phyloP scores from a whole-genome alignment of 2,113 vertebrate species.

The Gnathonemus longibarbis region DNA sequence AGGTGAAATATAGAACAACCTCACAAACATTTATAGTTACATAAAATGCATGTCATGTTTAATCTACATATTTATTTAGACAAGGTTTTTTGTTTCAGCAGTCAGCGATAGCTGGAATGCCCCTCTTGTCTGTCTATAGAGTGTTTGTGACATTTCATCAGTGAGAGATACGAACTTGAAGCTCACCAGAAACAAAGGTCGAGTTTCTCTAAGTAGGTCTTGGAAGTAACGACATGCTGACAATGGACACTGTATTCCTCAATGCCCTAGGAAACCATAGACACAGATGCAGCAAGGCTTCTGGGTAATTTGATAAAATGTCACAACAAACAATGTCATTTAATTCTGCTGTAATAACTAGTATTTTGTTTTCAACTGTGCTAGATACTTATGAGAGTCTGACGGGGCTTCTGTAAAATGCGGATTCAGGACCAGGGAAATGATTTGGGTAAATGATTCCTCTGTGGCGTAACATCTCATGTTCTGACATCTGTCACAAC shows the following conservation, averaged over 20 bases:
- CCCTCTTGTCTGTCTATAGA: background rate
- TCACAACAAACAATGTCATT: background rate
- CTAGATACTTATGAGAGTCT: background rate
- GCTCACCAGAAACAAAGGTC: background rate
- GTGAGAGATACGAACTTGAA: background rate
- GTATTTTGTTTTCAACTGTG: background rate
- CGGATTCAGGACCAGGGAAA: background rate
- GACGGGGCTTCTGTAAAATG: background rate
- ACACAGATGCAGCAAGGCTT: background rate
- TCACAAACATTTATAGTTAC: background rate
- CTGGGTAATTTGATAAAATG: background rate
- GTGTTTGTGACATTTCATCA: background rate
- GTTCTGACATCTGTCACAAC: background rate
- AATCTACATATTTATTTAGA: background rate
- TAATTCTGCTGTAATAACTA: background rate
- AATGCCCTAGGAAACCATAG: background rate
- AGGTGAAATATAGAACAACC: background rate
- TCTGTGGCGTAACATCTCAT: background rate
- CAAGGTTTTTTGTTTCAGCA: too few species aligned
- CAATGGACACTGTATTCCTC: background rate
- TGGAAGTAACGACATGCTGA: background rate
- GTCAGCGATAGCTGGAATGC: background rate
- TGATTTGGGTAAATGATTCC: background rate
- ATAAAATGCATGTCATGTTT: background rate
- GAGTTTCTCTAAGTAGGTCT: background rate